phyloP scores from a whole-genome alignment of 2,797 vertebrate genomes.

The Rhincodon typus region DNA sequence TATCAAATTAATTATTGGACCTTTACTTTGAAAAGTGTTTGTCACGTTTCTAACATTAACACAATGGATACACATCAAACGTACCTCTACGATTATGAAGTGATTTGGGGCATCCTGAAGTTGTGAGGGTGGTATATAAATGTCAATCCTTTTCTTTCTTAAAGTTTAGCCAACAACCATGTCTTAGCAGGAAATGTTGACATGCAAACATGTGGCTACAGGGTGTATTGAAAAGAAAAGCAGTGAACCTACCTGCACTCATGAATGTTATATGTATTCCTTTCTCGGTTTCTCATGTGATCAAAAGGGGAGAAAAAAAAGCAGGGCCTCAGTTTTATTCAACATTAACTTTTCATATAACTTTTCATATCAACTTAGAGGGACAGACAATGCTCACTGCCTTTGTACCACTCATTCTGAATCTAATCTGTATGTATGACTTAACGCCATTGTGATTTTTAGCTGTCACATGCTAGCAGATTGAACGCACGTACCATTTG shows the following conservation, averaged over 20 bases:
- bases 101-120: not conserved
- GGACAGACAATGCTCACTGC: not conserved
- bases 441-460: not conserved
- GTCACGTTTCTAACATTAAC: not conserved
- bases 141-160: not conserved
- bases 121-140: not conserved
- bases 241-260: not conserved
- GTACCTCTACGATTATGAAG: not conserved
- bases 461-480: not conserved
- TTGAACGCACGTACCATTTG: not conserved
- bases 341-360: constrained; percentile 2
- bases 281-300: not conserved
- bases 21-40: not conserved
- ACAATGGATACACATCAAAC: not conserved
- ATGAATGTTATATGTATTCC: not conserved
- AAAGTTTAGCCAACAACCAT: not conserved
- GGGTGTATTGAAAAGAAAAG: not conserved
- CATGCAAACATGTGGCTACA: not conserved
- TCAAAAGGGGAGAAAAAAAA: not conserved
- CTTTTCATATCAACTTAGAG: not conserved
- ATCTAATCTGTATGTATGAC: not conserved
- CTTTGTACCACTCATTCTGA: not conserved
- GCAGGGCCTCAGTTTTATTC: not conserved
- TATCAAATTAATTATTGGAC: not conserved
- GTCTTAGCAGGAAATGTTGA: not conserved